These are phyloP conservation scores for Drosophila mayri DNA, from an alignment of 1,140 invertebrate species.

Conservation along the genomic window DNA sequence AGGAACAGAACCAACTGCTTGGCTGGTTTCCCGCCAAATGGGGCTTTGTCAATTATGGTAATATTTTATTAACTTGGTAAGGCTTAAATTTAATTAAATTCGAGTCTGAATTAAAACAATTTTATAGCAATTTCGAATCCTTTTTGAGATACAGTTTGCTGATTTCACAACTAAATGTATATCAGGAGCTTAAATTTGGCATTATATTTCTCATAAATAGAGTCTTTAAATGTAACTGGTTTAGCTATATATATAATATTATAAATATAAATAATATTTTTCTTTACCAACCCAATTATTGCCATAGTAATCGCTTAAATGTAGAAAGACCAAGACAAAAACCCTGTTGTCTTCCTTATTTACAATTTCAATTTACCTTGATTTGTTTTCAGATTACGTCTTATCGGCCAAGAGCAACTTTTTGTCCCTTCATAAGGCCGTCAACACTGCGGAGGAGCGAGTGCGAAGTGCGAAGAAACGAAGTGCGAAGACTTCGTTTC, in stretches of 20 bases:
- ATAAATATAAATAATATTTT: too few relatives aligned
- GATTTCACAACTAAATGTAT: neutral
- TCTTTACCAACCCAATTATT: neutral
- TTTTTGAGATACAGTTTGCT: too few relatives aligned
- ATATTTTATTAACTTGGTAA: neutral
- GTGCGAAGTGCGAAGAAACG: too few relatives aligned
- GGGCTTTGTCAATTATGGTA: neutral
- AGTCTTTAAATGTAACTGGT: neutral
- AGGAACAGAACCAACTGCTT: neutral
- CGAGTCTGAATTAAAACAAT: neutral
- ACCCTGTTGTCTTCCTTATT: neutral
- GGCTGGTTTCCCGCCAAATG: conserved; percentile 8
- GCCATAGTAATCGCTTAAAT: accelerated
- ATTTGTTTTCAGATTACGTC: neutral
- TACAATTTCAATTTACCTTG: neutral
- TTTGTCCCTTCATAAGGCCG: neutral
- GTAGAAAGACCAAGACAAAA: neutral
- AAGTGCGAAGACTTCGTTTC: conserved; percentile 68
- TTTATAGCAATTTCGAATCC: too few relatives aligned
- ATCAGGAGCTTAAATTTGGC: neutral
- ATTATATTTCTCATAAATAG: neutral
- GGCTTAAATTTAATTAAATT: neutral
- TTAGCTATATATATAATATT: too few relatives aligned
- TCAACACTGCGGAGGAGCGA: conserved; percentile 29
- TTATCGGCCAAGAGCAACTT: neutral